These are phyloP conservation scores for Polia nebulosa DNA, from an alignment of 2,888 invertebrate genomes.

Conservation along the genomic window DNA sequence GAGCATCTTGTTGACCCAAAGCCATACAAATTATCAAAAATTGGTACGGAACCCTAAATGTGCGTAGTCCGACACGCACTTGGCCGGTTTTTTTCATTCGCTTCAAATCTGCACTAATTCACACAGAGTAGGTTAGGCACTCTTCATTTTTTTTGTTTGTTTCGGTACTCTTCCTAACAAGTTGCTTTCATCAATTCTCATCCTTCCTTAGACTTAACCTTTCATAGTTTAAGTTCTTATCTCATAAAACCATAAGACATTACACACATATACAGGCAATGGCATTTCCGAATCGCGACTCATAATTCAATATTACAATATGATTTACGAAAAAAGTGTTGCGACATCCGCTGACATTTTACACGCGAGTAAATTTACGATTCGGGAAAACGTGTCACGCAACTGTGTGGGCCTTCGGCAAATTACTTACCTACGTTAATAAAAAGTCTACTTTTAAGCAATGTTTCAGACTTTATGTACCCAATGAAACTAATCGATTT, in stretches of 20 bases:
- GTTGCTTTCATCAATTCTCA: constrained; percentile 19
- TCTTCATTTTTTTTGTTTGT: too few relatives aligned
- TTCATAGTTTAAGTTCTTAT: too few relatives aligned
- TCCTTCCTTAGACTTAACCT: too few relatives aligned
- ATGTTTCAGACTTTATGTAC: constrained; percentile 21
- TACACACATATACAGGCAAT: constrained; percentile 25
- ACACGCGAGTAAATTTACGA: constrained; percentile 59
- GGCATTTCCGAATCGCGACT: constrained; percentile 39
- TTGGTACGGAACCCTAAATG: too few relatives aligned
- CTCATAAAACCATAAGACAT: constrained; percentile 3
- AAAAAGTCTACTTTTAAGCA: constrained; percentile 42
- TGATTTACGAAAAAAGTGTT: constrained; percentile 63
- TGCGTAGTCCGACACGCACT: too few relatives aligned
- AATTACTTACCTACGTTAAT: constrained; percentile 59
- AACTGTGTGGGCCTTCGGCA: constrained; percentile 65
- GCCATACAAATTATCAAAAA: too few relatives aligned
- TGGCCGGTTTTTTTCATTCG: neutral
- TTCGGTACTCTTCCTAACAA: neutral
- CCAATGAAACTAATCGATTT: constrained; percentile 39
- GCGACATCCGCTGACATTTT: constrained; percentile 69
- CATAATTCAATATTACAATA: constrained; percentile 60
- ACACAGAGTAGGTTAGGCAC: too few relatives aligned
- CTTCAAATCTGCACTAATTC: neutral
- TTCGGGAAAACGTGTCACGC: constrained; percentile 61
- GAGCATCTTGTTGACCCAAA: too few relatives aligned